Conservation (phyloP, 2,113 vertebrate genomes). For the Rhodinocichla rosea region DNA sequence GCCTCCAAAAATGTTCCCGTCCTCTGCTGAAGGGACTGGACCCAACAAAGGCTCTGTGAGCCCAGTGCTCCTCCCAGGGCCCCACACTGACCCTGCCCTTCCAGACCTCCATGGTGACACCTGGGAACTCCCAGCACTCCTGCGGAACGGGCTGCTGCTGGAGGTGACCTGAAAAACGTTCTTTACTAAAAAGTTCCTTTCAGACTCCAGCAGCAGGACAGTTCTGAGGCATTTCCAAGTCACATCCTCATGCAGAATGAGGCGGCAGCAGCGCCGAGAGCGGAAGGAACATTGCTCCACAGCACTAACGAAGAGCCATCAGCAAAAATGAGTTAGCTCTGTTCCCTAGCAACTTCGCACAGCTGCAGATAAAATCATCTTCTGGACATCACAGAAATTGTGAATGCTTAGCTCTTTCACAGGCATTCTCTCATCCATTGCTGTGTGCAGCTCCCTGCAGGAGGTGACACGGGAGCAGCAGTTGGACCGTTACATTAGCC, state of each 20-base stretch:
- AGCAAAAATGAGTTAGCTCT: not conserved
- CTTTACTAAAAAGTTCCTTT: not conserved
- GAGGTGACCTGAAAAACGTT: not conserved
- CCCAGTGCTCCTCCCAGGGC: not conserved
- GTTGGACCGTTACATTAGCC: not conserved
- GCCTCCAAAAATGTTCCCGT: not conserved
- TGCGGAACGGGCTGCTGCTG: too few species aligned
- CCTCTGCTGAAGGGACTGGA: not conserved
- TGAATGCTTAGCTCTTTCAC: not conserved
- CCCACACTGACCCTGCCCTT: not conserved
- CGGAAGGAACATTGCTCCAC: not conserved
- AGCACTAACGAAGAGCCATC: not conserved
- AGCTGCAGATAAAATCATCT: constrained; percentile 36
- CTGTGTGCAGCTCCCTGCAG: not conserved
- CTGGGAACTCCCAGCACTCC: not conserved
- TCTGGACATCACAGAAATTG: not conserved
- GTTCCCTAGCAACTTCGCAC: constrained; percentile 62
- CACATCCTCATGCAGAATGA: not conserved
- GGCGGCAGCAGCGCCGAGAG: not conserved
- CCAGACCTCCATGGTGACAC: rapidly evolving
- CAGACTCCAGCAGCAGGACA: not conserved
- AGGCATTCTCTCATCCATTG: not conserved
- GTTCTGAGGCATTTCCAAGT: not conserved
- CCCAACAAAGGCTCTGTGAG: not conserved
- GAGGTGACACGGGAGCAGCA: not conserved